Base-by-base conservation (phyloP, 35 echinoderm and acorn worm species). In the Patiria miniata region DNA sequence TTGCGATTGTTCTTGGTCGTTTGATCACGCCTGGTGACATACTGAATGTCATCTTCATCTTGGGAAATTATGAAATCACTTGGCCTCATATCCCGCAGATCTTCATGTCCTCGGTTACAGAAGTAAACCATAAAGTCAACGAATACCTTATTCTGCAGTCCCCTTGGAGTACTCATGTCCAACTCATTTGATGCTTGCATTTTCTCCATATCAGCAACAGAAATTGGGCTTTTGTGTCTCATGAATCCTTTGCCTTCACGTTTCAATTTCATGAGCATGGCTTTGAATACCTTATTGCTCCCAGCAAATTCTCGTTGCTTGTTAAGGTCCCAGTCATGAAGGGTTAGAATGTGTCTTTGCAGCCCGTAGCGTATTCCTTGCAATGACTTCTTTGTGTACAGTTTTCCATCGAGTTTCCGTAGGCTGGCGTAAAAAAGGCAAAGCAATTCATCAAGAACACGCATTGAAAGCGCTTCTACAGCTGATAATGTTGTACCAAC, bases 361-460 rank as follows among this genome's bases (percentile, higher is more conserved):
- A 91, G 61, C 12, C 82, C 82, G 84, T 85, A 91, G 15, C 83
- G 82, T 37, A 91, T 91, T 77, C 82, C 81, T 79, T 91, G 82
- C 89, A 86, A 85, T 19, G 89, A 86, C 80, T 84, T 78, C 17
- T 91, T 84, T 1, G 82, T 79, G 77, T 91, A 91, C 51, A 87
- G 53, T 47, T 79, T 78, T 33, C 90, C 84, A 39, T 86, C 90
- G 40, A 86, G 44, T 37, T 86, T 92, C 15, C 78, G 52, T 8
- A 83, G 29, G 40, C 40, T 52, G n/a, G 73, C 39, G 34, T 87
- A 87, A 78, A 87, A 87, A 78, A 55, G 78, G 7, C 29, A 52
- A 8, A 87, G 65, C 32, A 87, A 87, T 21, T 39, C 42, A 23
- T 87, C 76, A 10, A 78, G 44, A 36, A 40, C 69, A 28, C 10